Evolutionary conservation across 2,888 invertebrate species (phyloP).

Genomic region (Muschampia staudingeri): DNA sequence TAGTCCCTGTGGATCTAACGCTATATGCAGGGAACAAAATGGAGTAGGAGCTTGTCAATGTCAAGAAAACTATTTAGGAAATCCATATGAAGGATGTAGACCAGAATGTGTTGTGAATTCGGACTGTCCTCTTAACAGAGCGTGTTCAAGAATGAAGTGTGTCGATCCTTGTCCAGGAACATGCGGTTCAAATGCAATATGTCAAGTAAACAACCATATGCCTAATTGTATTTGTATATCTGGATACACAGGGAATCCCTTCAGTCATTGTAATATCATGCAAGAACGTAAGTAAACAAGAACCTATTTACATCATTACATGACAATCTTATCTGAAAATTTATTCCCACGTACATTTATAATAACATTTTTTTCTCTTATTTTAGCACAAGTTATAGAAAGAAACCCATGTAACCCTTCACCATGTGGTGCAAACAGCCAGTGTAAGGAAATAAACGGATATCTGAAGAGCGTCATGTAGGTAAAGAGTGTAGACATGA

Average conservation of each 20-base stretch:
- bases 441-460: constrained; percentile 94
- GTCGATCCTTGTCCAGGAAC: constrained; percentile 95
- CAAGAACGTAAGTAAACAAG: constrained; percentile 83
- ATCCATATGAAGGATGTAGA: constrained; percentile 95
- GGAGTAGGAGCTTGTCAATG: constrained; percentile 93
- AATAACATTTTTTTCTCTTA: neutral
- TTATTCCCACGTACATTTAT: neutral
- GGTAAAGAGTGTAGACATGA: too few species aligned
- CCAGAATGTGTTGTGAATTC: constrained; percentile 94
- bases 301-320: neutral
- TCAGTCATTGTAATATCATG: constrained; percentile 90
- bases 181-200: constrained; percentile 94
- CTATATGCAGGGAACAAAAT: constrained; percentile 92
- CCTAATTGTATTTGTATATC: constrained; percentile 93
- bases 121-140: constrained; percentile 93
- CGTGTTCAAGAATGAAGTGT: constrained; percentile 94
- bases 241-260: constrained; percentile 93
- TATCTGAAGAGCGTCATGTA: too few species aligned
- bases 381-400: constrained; percentile 78
- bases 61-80: constrained; percentile 92
- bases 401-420: constrained; percentile 87
- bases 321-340: neutral
- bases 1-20: constrained; percentile 92
- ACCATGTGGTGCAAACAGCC: constrained; percentile 95
- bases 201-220: constrained; percentile 94